Conservation (phyloP, 2,888 invertebrate genomes). For the Andrena dorsata region DNA sequence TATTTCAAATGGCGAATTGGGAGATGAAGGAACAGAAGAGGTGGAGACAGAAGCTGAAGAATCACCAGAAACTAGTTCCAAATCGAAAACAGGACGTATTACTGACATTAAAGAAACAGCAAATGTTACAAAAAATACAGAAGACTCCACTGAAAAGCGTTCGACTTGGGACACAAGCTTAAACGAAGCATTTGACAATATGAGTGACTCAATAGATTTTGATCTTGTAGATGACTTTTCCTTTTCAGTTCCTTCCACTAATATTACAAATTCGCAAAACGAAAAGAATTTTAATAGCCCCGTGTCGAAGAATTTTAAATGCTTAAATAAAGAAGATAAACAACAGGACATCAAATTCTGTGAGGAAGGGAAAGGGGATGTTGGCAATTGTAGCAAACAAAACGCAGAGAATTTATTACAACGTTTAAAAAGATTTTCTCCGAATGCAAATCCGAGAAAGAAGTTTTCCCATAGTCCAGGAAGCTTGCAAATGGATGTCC, state of each 20-base stretch:
- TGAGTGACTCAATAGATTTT: slow-evolving; percentile 10
- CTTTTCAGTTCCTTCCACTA: slow-evolving; percentile 18
- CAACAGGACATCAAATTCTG: not conserved
- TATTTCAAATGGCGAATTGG: not conserved
- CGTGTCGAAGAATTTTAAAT: not conserved
- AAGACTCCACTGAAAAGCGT: not conserved
- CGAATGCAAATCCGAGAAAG: not conserved
- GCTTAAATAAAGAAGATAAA: not conserved
- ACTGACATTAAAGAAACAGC: not conserved
- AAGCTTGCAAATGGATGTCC: not conserved
- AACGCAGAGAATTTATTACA: slow-evolving; percentile 10
- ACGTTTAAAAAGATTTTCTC: slow-evolving; percentile 25
- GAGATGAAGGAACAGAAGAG: not conserved
- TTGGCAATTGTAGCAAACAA: not conserved
- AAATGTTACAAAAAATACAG: not conserved
- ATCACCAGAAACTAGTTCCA: too few relatives aligned
- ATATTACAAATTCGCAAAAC: slow-evolving; percentile 36
- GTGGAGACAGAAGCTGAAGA: not conserved
- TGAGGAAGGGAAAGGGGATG: not conserved
- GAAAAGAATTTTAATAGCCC: slow-evolving; percentile 19
- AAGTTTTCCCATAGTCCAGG: not conserved
- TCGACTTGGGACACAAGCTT: not conserved
- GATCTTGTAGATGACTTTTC: slow-evolving; percentile 23
- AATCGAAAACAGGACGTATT: not conserved
- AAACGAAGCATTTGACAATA: not conserved